Evolutionary conservation across 2,113 vertebrate genomes (phyloP), one percentile per base, ranked within the genome.

Genomic region (Pipa parva): DNA sequence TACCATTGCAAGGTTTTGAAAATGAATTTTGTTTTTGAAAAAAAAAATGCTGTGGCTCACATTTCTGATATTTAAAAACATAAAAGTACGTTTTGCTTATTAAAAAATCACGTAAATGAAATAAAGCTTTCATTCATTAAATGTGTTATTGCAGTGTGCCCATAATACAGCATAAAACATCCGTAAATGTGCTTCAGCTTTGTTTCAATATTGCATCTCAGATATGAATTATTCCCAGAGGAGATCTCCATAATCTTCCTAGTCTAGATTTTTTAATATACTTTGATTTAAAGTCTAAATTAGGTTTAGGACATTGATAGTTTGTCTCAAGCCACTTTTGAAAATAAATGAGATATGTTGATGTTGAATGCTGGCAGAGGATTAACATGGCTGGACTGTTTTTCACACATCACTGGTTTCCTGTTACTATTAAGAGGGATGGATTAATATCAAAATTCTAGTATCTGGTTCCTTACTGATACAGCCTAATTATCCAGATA

Each of bases 401-500:
- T 76, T 86, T 80, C 74, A 74, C 81, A 39, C 71, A 58, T 57
- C 46, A 28, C 79, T 74, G 65, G 59, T 70, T 76, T 78, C 24
- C 49, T 2, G 49, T 74, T 76, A 72, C 81, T 81, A 82, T 86
- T 86, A 87, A 87, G 80, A 85, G 78, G 80, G 72, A 71, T 1
- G 84, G 84, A 89, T 89, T 89, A 86, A 86, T 89, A 89, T 87
- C 87, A 87, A 73, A 83, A 85, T 88, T 82, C 79, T 27, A 75
- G 73, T 87, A 85, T 88, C 87, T 85, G 85, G 76, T 78, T 86
- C 74, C 81, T 82, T 60, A 77, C 87, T 86, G 87, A 87, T 87
- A 87, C 73, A 87, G 85, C 81, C 82, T 87, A 88, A 89, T 89
- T 89, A 89, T 85, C 82, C 87, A 89, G 83, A 89, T 87, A 89